Conservation (phyloP, 2,113 vertebrate species). For the Phoxinus phoxinus region DNA sequence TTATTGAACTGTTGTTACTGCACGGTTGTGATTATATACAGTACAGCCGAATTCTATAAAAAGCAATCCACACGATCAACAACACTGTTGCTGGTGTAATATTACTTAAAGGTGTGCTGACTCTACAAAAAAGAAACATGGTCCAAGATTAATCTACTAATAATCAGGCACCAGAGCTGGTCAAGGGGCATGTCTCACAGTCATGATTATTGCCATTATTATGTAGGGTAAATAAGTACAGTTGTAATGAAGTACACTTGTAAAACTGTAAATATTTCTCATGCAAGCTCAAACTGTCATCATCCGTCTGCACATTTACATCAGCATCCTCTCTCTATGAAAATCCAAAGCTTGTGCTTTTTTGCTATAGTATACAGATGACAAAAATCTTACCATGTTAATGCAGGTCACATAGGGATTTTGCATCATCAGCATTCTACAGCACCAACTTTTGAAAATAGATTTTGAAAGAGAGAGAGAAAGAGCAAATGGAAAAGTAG, state of each 20-base stretch:
- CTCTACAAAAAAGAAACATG: background rate
- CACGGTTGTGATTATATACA: background rate
- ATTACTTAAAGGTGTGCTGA: background rate
- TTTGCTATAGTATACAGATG: background rate
- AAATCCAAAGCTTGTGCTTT: background rate
- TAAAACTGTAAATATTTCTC: background rate
- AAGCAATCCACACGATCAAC: background rate
- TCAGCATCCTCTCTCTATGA: background rate
- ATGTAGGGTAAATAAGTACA: background rate
- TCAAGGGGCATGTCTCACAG: background rate
- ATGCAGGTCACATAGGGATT: background rate
- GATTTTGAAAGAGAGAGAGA: background rate
- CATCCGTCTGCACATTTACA: background rate
- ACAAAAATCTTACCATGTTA: background rate
- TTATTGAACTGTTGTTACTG: background rate
- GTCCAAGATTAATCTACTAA: background rate
- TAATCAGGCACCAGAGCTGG: background rate
- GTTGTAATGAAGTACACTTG: background rate
- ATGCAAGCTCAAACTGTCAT: background rate
- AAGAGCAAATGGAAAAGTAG: background rate
- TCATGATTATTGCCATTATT: background rate
- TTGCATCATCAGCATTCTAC: background rate
- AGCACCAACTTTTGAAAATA: background rate
- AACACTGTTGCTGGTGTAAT: background rate
- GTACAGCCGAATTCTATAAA: background rate